Percentiles rank a stretch among this genome's conserved stretches.
Evolutionary conservation across 1,140 invertebrate genomes (phyloP).

Genomic region (Carcinoscorpius rotundicauda): DNA sequence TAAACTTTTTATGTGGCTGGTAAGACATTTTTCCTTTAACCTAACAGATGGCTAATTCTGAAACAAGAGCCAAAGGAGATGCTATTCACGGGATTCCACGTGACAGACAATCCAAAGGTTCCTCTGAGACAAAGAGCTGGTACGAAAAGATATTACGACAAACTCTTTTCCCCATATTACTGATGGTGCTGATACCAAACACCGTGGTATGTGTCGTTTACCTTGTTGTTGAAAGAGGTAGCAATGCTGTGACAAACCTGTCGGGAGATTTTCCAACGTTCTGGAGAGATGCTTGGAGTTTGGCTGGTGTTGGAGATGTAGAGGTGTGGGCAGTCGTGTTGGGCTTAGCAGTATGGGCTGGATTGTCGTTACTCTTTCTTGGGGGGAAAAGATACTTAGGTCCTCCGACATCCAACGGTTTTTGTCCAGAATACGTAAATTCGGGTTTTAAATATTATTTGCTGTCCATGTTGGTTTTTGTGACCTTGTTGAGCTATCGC

Average conservation of each 20-base stretch:
- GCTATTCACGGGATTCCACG: too few species aligned
- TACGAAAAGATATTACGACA: background rate
- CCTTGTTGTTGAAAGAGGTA: background rate
- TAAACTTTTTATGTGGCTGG: too few species aligned
- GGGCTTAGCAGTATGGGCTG: conserved; percentile 3
- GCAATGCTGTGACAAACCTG: background rate
- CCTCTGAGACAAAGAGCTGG: too few species aligned
- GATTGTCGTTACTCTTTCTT: conserved; percentile 11
- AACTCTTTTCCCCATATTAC: background rate
- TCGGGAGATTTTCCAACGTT: background rate
- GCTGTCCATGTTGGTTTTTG: conserved; percentile 1
- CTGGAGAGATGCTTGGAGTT: background rate
- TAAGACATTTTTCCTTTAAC: too few species aligned
- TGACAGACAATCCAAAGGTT: too few species aligned
- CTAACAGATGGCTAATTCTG: too few species aligned
- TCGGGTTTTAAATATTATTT: conserved; percentile 13
- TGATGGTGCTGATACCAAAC: background rate
- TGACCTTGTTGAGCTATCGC: conserved; percentile 3
- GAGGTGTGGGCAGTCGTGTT: conserved; percentile 7
- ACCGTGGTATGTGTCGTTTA: background rate
- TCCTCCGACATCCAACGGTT: conserved; percentile 12
- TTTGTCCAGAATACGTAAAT: conserved; percentile 9
- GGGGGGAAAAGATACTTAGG: conserved; percentile 9
- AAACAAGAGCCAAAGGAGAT: too few species aligned
- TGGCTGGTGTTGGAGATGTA: background rate